Evolutionary conservation across 2,888 invertebrate species (phyloP), one percentile per base, ranked within the genome.

Genomic region (Pinctada fucata): DNA sequence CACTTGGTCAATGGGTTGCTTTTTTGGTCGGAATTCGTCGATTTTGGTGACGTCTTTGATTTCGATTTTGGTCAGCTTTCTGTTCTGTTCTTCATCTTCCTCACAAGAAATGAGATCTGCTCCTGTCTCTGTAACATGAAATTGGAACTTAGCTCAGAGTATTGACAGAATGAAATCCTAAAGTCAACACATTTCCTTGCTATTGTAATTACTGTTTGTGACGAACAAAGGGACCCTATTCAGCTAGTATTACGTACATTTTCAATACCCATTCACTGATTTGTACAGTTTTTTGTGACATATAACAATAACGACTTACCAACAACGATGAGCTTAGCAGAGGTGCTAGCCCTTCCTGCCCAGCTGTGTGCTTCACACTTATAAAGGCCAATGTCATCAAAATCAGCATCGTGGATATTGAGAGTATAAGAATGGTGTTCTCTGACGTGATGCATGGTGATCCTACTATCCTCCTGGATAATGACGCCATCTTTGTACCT

Each of bases 401-500:
- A 76, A 3, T 66, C 78, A 10, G 84, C 78, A 6, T 79, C 74
- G 45, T 81, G 79, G 49, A 86, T 84, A 49, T 80, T 78, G 6
- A 86, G 78, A 10, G 83, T 79, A 5, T 82, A 83, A 0, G 79
- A 76, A 4, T 85, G 85, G 50, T 84, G 81, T 10, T 79, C 69
- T 49, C 80, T 69, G 58, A 58, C 58, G 13, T 78, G 75, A 45
- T 85, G 84, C 8, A 84, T 84, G 50, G 81, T 81, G 5, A 83
- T 80, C 48, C 84, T 75, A 4, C 79, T 82, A 13, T 75, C 84
- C 70, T 85, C 82, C 68, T 85, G 85, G 2, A 86, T 75, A 50
- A 83, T 82, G 31, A 80, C 65, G 16, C 84, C 84, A 73, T 86
- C 86, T 69, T 84, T 86, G 76, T 73, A 86, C 86, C 86, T 86